phyloP scores from a whole-genome alignment of 2,797 vertebrate species.

The Acanthiza pusilla region DNA sequence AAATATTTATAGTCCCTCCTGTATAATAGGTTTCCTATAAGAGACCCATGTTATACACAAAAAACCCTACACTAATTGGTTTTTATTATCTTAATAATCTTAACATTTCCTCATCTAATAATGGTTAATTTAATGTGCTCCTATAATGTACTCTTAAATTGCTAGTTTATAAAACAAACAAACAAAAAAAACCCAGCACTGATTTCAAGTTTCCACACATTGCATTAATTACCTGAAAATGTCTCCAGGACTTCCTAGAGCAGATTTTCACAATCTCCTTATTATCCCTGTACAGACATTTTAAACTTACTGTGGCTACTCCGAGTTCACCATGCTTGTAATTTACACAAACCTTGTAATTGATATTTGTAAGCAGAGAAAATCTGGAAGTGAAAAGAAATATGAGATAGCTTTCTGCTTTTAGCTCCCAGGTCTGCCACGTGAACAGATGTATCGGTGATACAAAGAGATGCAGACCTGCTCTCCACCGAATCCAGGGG shows the following conservation, averaged over 20 bases:
- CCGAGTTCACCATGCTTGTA: slow-evolving; percentile 60
- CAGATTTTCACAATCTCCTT: slow-evolving; percentile 69
- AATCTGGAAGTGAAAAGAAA: slow-evolving; percentile 45
- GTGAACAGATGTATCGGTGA: not conserved
- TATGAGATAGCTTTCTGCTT: slow-evolving; percentile 35
- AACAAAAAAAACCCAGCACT: not conserved
- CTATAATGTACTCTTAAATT: slow-evolving; percentile 75
- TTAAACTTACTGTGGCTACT: slow-evolving; percentile 57
- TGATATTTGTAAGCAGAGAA: slow-evolving; percentile 65
- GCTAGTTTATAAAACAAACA: slow-evolving; percentile 64
- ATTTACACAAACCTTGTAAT: slow-evolving; percentile 67
- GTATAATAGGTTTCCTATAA: slow-evolving; percentile 15
- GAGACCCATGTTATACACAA: slow-evolving; percentile 34
- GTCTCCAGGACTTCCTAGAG: slow-evolving; percentile 68
- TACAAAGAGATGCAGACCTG: not conserved
- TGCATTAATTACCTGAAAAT: slow-evolving; percentile 79
- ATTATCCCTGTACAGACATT: slow-evolving; percentile 65
- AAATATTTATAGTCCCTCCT: slow-evolving; percentile 25
- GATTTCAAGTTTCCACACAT: slow-evolving; percentile 71
- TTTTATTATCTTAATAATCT: slow-evolving; percentile 77
- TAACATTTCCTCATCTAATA: slow-evolving; percentile 77
- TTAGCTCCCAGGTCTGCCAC: slow-evolving; percentile 45
- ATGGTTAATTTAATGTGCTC: slow-evolving; percentile 74
- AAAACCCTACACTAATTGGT: slow-evolving; percentile 45
- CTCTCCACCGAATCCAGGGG: not conserved